These are phyloP conservation scores for Murina feae DNA, from an alignment of 2,113 vertebrate species.

Conservation along the genomic window DNA sequence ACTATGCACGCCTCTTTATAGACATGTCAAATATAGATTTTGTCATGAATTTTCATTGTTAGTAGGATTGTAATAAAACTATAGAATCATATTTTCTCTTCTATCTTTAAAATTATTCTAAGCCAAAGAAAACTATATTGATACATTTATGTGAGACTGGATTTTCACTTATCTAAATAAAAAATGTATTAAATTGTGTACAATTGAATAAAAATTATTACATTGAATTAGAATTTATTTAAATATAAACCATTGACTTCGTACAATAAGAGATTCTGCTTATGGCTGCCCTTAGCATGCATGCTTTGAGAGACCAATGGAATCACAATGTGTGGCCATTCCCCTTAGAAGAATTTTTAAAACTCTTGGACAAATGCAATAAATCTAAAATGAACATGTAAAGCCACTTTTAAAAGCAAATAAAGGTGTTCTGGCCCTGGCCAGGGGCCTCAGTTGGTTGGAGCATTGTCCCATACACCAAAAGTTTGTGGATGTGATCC, in stretches of 20 bases:
- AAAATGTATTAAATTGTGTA: not conserved
- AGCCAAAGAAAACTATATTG: not conserved
- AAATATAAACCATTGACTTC: not conserved
- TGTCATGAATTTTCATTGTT: not conserved
- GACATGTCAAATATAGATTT: not conserved
- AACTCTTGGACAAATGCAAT: not conserved
- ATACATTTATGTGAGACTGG: not conserved
- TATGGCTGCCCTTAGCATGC: not conserved
- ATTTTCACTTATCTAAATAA: not conserved
- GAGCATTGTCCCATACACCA: not conserved
- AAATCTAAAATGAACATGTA: not conserved
- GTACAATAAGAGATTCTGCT: not conserved
- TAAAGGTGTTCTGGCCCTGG: not conserved
- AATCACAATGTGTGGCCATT: not conserved
- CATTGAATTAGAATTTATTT: not conserved
- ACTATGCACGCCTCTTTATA: not conserved
- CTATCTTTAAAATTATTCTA: conserved; percentile 28
- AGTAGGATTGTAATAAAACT: not conserved
- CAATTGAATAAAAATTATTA: conserved; percentile 11
- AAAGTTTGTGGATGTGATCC: not conserved
- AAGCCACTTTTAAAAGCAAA: not conserved
- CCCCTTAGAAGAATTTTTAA: not conserved
- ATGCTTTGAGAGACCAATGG: not conserved
- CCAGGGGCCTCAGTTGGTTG: not conserved
- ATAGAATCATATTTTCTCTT: conserved; percentile 28